Percentiles rank a stretch among this genome's conserved stretches.
phyloP scores from a whole-genome alignment of 2,113 vertebrate species.

The Triplophysa dalaica region DNA sequence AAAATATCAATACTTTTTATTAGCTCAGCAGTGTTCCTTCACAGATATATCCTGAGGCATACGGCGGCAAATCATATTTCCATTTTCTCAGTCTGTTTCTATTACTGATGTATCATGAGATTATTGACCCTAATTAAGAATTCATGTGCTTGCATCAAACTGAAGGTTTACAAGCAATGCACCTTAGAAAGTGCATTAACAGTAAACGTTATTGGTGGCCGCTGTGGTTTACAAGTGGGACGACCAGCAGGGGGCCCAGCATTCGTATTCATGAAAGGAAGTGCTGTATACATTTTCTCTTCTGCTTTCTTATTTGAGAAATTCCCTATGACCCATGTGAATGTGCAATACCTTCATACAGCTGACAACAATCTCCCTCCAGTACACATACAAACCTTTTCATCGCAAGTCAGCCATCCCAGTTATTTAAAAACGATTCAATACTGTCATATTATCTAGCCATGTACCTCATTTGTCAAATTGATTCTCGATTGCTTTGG shows the following conservation, averaged over 20 bases:
- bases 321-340: constrained; percentile 42
- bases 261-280: constrained; percentile 44
- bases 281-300: constrained; percentile 33
- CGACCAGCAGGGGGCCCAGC: constrained; percentile 33
- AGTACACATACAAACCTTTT: constrained; percentile 23
- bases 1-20: constrained; percentile 28
- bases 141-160: constrained; percentile 1
- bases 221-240: neutral
- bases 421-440: neutral
- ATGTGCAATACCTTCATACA: constrained; percentile 54
- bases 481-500: too few species aligned
- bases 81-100: constrained; percentile 16
- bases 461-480: neutral
- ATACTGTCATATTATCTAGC: neutral
- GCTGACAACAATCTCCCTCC: constrained; percentile 52
- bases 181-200: constrained; percentile 21
- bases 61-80: neutral
- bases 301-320: constrained; percentile 28
- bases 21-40: neutral
- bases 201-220: neutral
- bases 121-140: constrained; percentile 21
- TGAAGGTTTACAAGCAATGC: neutral
- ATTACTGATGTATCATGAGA: neutral
- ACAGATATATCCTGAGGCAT: constrained; percentile 4
- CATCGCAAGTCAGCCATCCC: neutral